phyloP scores from a whole-genome alignment of 2,113 vertebrate species.

The Orcinus orca region DNA sequence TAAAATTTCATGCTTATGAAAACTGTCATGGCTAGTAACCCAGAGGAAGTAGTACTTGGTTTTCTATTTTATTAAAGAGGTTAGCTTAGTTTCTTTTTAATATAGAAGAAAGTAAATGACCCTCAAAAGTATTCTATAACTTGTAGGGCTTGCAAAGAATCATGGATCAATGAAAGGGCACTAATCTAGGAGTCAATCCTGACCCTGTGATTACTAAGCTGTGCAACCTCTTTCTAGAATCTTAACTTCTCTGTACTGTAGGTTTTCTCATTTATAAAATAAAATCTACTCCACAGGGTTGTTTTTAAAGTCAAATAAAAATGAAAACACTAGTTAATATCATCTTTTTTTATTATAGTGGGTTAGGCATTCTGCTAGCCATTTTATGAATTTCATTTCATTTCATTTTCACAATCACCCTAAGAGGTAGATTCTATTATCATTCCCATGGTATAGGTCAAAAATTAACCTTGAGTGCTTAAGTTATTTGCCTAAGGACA shows the following conservation, averaged over 20 bases:
- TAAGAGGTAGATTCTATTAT: not conserved
- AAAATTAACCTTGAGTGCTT: not conserved
- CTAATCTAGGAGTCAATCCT: not conserved
- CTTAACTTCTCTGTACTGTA: not conserved
- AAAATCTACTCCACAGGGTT: not conserved
- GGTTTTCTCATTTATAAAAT: not conserved
- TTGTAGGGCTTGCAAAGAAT: not conserved
- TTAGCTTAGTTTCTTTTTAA: not conserved
- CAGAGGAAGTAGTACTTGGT: not conserved
- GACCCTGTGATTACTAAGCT: not conserved
- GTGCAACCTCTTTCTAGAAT: not conserved
- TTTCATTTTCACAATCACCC: not conserved
- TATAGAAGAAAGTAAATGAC: not conserved
- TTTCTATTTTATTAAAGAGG: not conserved
- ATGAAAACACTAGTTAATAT: not conserved
- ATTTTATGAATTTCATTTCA: not conserved
- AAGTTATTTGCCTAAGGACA: not conserved
- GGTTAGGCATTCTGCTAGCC: not conserved
- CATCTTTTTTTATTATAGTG: not conserved
- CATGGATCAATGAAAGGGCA: not conserved
- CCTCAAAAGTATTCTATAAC: not conserved
- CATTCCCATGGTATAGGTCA: not conserved
- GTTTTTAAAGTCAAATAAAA: not conserved
- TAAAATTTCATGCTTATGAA: slow-evolving; percentile 29
- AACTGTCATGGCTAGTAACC: not conserved